phyloP scores from a whole-genome alignment of 2,113 vertebrate genomes.

The Zeus faber region DNA sequence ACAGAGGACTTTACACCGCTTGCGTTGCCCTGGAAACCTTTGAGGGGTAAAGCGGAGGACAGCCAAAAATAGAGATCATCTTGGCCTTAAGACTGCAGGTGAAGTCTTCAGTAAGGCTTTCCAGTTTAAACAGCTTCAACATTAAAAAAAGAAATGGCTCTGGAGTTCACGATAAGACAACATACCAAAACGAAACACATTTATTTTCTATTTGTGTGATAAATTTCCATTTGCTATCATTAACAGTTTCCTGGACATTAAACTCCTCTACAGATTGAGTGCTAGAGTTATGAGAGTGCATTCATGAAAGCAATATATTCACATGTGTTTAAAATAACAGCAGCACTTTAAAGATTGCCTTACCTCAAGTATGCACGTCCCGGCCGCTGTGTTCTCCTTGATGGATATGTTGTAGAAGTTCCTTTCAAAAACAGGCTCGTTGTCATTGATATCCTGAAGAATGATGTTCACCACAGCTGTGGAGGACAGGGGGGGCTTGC shows the following conservation, averaged over 20 bases:
- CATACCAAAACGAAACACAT: conserved; percentile 35
- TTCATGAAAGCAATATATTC: conserved; percentile 26
- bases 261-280: conserved; percentile 4
- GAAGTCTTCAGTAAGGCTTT: conserved; percentile 52
- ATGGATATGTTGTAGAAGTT: conserved; percentile 92
- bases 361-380: conserved; percentile 96
- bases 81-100: conserved; percentile 66
- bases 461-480: conserved; percentile 85
- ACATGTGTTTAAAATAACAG: conserved; percentile 8
- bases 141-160: conserved; percentile 55
- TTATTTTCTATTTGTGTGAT: background rate
- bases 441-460: conserved; percentile 96
- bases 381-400: conserved; percentile 84
- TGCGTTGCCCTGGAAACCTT: conserved; percentile 71
- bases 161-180: too few relatives aligned
- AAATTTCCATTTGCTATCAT: background rate
- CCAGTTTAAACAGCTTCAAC: conserved; percentile 61
- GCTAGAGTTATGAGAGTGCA: conserved; percentile 1
- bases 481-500: conserved; percentile 83
- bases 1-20: conserved; percentile 51
- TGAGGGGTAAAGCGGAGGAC: conserved; percentile 70
- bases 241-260: background rate
- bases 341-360: conserved; percentile 30
- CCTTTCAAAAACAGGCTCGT: conserved; percentile 87
- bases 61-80: conserved; percentile 67